phyloP scores from a whole-genome alignment of 2,113 vertebrate species.

The Ailurus styani region DNA sequence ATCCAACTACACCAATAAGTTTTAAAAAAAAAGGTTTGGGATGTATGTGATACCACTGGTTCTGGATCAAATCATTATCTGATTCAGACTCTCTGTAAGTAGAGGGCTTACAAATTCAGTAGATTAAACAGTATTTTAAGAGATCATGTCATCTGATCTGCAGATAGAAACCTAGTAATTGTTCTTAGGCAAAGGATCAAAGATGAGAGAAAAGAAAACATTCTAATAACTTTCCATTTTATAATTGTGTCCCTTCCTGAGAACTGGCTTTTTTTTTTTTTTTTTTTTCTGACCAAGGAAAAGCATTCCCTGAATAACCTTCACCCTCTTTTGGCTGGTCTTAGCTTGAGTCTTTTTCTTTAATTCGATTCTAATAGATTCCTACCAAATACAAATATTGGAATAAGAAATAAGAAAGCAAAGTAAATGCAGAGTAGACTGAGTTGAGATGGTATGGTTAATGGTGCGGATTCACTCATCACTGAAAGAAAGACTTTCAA shows the following conservation, averaged over 20 bases:
- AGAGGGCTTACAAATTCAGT: not conserved
- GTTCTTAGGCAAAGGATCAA: not conserved
- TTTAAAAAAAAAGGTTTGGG: not conserved
- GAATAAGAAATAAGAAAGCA: not conserved
- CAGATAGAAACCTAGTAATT: not conserved
- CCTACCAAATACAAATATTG: not conserved
- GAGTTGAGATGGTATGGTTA: not conserved
- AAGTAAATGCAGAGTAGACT: not conserved
- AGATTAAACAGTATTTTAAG: not conserved
- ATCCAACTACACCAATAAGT: not conserved
- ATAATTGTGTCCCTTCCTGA: not conserved
- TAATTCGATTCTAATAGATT: not conserved
- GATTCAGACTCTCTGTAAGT: not conserved
- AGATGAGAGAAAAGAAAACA: not conserved
- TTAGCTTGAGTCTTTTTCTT: not conserved
- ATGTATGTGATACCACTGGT: not conserved
- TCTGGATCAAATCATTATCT: not conserved
- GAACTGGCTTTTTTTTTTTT: not conserved
- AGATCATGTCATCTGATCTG: not conserved
- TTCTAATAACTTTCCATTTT: slow-evolving; percentile 6
- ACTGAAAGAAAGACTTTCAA: not conserved
- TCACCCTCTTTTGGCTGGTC: not conserved
- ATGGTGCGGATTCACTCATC: not conserved
- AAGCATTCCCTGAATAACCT: not conserved
- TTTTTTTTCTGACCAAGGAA: not conserved